Percentiles rank a stretch among this genome's conserved stretches.
Evolutionary conservation across 1,140 invertebrate genomes (phyloP).

Genomic region (Dryas iulia): DNA sequence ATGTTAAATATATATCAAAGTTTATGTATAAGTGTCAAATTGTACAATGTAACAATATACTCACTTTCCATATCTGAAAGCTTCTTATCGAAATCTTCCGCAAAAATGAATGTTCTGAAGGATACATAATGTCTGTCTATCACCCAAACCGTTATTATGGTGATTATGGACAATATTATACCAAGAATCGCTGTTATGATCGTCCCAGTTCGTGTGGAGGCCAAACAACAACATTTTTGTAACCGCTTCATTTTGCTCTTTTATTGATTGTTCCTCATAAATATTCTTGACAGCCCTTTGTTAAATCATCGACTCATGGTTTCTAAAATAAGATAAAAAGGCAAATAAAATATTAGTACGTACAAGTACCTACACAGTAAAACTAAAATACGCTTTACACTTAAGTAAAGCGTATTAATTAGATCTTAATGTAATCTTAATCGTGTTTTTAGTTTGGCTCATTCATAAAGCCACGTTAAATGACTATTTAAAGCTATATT

Average conservation of each 20-base stretch:
- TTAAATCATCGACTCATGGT: constrained; percentile 48
- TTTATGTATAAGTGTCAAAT: too few relatives aligned
- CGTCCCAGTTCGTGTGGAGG: constrained; percentile 85
- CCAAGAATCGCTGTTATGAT: constrained; percentile 86
- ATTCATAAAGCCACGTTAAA: too few relatives aligned
- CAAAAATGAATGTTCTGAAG: constrained; percentile 87
- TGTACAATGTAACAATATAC: too few relatives aligned
- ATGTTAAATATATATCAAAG: too few relatives aligned
- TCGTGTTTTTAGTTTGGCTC: too few relatives aligned
- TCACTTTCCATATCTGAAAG: constrained; percentile 81
- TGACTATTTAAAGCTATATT: too few relatives aligned
- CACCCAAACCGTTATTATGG: constrained; percentile 74
- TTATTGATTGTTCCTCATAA: constrained; percentile 3
- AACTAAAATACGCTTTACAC: too few relatives aligned
- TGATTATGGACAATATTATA: constrained; percentile 80
- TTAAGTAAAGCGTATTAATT: too few relatives aligned
- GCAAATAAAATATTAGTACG: not conserved
- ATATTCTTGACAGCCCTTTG: constrained; percentile 19
- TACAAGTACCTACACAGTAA: too few relatives aligned
- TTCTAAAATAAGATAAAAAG: constrained; percentile 49
- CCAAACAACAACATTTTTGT: constrained; percentile 84
- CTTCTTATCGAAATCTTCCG: constrained; percentile 75
- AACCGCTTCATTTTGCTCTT: constrained; percentile 49
- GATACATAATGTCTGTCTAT: constrained; percentile 63
- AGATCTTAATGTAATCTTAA: too few relatives aligned